Evolutionary conservation across 1,140 invertebrate genomes (phyloP), one percentile per base, ranked within the genome.

Genomic region (Lordiphosa stackelbergi): DNA sequence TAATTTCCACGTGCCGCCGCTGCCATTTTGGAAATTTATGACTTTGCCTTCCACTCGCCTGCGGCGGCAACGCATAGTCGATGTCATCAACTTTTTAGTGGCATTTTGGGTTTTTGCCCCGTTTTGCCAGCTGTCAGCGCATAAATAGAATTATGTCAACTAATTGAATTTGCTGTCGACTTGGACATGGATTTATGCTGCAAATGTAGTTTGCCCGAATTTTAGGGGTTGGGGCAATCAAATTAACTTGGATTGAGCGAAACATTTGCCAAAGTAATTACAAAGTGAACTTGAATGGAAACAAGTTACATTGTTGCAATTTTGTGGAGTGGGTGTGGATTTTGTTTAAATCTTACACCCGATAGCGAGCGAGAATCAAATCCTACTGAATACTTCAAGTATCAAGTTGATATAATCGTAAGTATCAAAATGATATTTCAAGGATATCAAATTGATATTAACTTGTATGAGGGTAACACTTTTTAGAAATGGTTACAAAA

Each of bases 1-100:
- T 77, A 81, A 81, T 83, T 81, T 81, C 72, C 77, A 84, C 77
- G 77, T 81, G 69, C 73, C 57, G 73, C 64, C 19, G 19, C 19
- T 83, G 77, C 77, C 77, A 81, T 77, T 81, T 81, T 70, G 40
- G 83, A 66, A 81, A 77, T 81, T 83, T 83, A 81, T 81, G 77
- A 75, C 75, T 61, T 65, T 64, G 41, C 64, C 35, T 11, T 4
- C 16, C 47, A 11, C 35, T 51, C 19, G 28, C n/a, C 35, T 51
- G 5, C 9, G 19, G 19, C 19, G 34, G 19, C 19, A 10, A 19
- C 19, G 13, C 12, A 12, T 9, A 22, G 47, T 34, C 40, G 16
- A 42, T 52, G 65, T 54, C 52, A 49, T 28, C 56, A 69, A 69
- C 57, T 66, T 66, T 51, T 46, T 46, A 13, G 37, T 28, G 34